phyloP scores from a whole-genome alignment of 2,797 vertebrate genomes.

The Euphonia xanthogaster region DNA sequence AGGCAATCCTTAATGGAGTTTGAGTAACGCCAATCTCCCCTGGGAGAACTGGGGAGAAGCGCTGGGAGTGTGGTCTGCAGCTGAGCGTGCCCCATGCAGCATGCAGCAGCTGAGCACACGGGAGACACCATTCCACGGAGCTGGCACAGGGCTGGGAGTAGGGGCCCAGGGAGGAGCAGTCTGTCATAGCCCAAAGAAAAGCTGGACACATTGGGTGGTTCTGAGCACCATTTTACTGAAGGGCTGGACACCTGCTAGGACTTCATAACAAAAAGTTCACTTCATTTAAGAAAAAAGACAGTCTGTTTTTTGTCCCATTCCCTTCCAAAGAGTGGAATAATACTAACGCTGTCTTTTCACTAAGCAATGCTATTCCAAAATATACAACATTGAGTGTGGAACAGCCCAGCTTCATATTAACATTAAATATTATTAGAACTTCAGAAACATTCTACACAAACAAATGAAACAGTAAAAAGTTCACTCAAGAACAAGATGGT shows the following conservation, averaged over 20 bases:
- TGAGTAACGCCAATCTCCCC: not conserved
- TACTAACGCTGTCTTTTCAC: slow-evolving; percentile 16
- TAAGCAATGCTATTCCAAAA: slow-evolving; percentile 54
- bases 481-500: slow-evolving; percentile 37
- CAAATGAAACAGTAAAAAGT: slow-evolving; percentile 52
- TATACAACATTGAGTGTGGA: slow-evolving; percentile 55
- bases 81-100: rapidly evolving
- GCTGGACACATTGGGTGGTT: not conserved
- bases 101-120: rapidly evolving
- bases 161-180: not conserved
- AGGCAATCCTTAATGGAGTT: not conserved
- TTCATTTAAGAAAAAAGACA: slow-evolving; percentile 56
- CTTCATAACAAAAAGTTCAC: slow-evolving; percentile 55
- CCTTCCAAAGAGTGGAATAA: slow-evolving; percentile 16
- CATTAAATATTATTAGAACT: slow-evolving; percentile 60
- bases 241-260: slow-evolving; percentile 56
- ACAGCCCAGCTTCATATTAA: slow-evolving; percentile 23
- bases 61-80: not conserved
- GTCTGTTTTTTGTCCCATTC: slow-evolving; percentile 17
- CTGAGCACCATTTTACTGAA: slow-evolving; percentile 74
- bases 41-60: not conserved
- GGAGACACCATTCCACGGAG: not conserved
- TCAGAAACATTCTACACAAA: slow-evolving; percentile 59
- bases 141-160: rapidly evolving
- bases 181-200: not conserved